phyloP scores from a whole-genome alignment of 2,888 invertebrate species.

The Pachymerium ferrugineum region DNA sequence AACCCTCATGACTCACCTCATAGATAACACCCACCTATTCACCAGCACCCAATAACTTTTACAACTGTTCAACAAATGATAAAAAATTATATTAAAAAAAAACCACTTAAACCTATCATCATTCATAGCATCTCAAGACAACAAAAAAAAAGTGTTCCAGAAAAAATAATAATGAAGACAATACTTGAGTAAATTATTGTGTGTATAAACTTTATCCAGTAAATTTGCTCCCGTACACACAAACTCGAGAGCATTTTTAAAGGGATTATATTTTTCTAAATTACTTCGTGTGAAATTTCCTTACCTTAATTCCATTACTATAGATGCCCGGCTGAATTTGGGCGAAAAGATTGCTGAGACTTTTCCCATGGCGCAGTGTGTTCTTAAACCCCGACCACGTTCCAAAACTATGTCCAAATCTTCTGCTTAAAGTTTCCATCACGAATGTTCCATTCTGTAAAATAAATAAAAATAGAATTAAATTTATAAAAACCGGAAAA shows the following conservation, averaged over 20 bases:
- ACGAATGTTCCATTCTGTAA: neutral
- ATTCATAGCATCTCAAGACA: neutral
- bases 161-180: neutral
- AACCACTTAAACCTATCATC: neutral
- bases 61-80: too few relatives aligned
- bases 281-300: too few relatives aligned
- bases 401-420: neutral
- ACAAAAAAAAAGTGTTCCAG: neutral
- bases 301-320: neutral
- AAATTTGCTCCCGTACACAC: too few relatives aligned
- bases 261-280: too few relatives aligned
- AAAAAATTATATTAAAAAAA: neutral
- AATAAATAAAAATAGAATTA: too few relatives aligned
- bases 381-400: constrained; percentile 12
- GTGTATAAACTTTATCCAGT: too few relatives aligned
- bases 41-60: too few relatives aligned
- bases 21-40: neutral
- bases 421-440: neutral
- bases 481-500: too few relatives aligned
- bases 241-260: too few relatives aligned
- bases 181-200: neutral
- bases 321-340: neutral
- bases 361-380: constrained; percentile 2
- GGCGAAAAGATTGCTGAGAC: neutral
- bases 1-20: neutral